Conservation (phyloP, 1,140 invertebrate species). For the Trypoxylus dichotomus region DNA sequence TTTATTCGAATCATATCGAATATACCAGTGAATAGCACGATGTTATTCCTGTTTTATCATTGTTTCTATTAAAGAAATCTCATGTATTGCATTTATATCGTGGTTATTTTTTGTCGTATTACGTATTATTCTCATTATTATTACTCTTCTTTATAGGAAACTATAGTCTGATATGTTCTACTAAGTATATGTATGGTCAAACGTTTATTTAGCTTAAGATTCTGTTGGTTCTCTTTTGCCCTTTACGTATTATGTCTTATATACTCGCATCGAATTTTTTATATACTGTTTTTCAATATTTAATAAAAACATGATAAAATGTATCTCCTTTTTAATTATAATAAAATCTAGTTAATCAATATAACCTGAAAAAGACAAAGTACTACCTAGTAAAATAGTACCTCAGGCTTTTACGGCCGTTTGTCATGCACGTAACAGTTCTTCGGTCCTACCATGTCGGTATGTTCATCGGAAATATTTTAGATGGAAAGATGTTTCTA, state of each 20-base stretch:
- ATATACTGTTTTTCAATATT: background rate
- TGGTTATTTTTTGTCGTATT: background rate
- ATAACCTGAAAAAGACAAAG: too few relatives aligned
- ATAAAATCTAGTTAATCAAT: too few relatives aligned
- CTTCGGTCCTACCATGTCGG: too few relatives aligned
- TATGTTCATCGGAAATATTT: too few relatives aligned
- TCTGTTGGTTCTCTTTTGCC: background rate
- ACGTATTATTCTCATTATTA: background rate
- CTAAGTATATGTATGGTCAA: background rate
- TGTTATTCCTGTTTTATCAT: background rate
- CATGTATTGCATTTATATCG: background rate
- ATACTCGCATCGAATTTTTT: background rate
- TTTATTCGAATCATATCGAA: background rate
- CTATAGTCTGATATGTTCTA: background rate
- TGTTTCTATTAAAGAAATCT: background rate
- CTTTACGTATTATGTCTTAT: background rate
- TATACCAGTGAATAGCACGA: background rate
- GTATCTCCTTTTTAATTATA: too few relatives aligned
- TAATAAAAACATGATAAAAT: background rate
- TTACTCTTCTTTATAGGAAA: background rate
- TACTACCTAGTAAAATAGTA: too few relatives aligned
- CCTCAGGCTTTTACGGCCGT: too few relatives aligned
- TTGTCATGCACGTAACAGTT: too few relatives aligned
- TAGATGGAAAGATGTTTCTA: too few relatives aligned
- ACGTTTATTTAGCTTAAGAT: background rate